phyloP scores from a whole-genome alignment of 1,140 invertebrate genomes.

The Zaprionus taronus region DNA sequence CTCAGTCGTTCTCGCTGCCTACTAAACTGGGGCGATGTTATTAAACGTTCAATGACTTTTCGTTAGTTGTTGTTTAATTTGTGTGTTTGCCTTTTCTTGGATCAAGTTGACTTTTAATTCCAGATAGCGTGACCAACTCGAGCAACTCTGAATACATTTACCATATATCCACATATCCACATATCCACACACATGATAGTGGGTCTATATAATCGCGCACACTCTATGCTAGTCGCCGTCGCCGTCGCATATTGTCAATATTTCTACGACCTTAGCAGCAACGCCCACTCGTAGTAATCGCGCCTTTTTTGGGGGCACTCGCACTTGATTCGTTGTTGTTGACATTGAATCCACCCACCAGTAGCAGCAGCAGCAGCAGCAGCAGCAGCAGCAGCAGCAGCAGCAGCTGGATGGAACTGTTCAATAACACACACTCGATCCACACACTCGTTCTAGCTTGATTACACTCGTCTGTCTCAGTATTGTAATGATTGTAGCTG shows the following conservation, averaged over 20 bases:
- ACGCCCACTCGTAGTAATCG: constrained; percentile 2
- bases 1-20: constrained; percentile 15
- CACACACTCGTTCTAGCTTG: constrained; percentile 1
- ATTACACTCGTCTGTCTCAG: background rate
- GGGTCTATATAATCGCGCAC: background rate
- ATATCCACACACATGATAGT: background rate
- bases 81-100: background rate
- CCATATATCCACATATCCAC: background rate
- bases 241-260: background rate
- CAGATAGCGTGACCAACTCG: background rate
- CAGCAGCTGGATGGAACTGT: background rate
- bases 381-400: background rate
- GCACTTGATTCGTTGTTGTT: background rate
- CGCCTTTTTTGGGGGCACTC: background rate
- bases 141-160: background rate
- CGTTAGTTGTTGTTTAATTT: constrained; percentile 34
- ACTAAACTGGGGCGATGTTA: constrained; percentile 64
- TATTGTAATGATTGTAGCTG: background rate
- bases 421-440: constrained; percentile 9
- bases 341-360: constrained; percentile 7
- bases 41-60: constrained; percentile 71
- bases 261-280: background rate
- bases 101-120: constrained; percentile 3
- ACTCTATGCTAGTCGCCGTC: background rate
- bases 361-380: background rate